Percentiles rank a stretch among this genome's conserved stretches.
Evolutionary conservation across 2,888 invertebrate genomes (phyloP).

Genomic region (Melanostoma scalare): DNA sequence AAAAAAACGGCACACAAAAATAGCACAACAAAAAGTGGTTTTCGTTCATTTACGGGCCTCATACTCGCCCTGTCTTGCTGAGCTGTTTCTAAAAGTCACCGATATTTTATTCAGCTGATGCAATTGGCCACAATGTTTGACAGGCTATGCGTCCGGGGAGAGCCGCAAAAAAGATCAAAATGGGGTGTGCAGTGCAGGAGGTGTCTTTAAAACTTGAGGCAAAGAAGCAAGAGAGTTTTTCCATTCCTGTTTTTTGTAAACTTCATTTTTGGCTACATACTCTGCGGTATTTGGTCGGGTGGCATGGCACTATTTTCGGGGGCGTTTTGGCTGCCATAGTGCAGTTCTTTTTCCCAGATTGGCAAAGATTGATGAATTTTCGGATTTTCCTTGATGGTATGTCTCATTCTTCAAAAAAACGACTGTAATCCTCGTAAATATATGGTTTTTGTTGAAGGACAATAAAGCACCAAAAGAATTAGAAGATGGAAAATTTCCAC

Average conservation of each 20-base stretch:
- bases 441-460: conserved; percentile 66
- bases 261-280: conserved; percentile 11
- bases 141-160: conserved; percentile 46
- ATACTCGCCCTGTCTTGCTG: conserved; percentile 31
- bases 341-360: conserved; percentile 54
- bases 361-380: conserved; percentile 73
- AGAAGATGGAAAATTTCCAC: conserved; percentile 25
- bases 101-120: conserved; percentile 71
- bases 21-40: conserved; percentile 22
- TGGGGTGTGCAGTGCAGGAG: conserved; percentile 21
- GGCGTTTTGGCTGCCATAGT: conserved; percentile 51
- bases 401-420: conserved; percentile 65
- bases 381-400: conserved; percentile 63
- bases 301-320: conserved; percentile 44
- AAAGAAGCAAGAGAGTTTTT: conserved; percentile 5
- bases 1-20: conserved; percentile 10
- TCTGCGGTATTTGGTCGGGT: conserved; percentile 19
- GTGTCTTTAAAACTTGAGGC: conserved; percentile 47
- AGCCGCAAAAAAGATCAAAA: conserved; percentile 43
- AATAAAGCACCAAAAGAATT: conserved; percentile 19
- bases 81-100: conserved; percentile 70
- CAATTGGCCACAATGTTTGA: conserved; percentile 72
- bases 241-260: conserved; percentile 10
- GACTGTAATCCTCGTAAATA: conserved; percentile 71
- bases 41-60: conserved; percentile 49